Base-by-base conservation (phyloP, 1,140 invertebrate species). In the Bicyclus anynana region DNA sequence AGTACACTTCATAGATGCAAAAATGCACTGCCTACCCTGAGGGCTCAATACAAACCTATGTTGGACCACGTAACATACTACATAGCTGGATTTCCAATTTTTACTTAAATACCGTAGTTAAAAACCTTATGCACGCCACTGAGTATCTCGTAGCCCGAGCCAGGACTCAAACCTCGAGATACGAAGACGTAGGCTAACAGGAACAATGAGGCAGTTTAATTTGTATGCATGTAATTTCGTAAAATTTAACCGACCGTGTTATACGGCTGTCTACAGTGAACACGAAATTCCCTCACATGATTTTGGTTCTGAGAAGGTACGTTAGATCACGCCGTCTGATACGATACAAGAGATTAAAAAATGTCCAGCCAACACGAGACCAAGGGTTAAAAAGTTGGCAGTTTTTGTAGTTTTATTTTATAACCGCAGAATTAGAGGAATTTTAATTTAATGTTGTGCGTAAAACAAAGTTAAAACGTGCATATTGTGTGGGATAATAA, bases 251-350 rank as follows among this genome's bases (percentile, higher is more conserved):
- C 26, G 51, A 47, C 26, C 56, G 49, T 59, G 44, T 47, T 48
- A 54, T 54, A 60, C 42, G 44, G 37, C 52, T 37, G 51, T 38
- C 50, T 46, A 37, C 29, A 27, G 26, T 53, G 35, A 60, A 58
- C 40, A 66, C 47, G 57, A 66, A 62, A 62, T 33, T 54, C 58
- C 53, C 57, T 65, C 51, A 55, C 29, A 47, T 50, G 37, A 46
- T 38, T 50, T 51, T 52, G 29, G 53, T 73, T 73, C 70, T 64
- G 52, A 67, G 70, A 73, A 73, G 70, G 70, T 62, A 65, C 67
- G 54, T 72, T 65, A 70, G 70, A 73, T 73, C 59, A 62, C 14
- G n/a, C 18, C 54, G 60, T 50, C 62, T 63, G 70, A 73, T 73
- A 73, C 62, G 70, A 54, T 71, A 65, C 62, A 66, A 63, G 33